These are phyloP conservation scores for Ahaetulla prasina DNA, from an alignment of 2,113 vertebrate genomes.

Conservation along the genomic window DNA sequence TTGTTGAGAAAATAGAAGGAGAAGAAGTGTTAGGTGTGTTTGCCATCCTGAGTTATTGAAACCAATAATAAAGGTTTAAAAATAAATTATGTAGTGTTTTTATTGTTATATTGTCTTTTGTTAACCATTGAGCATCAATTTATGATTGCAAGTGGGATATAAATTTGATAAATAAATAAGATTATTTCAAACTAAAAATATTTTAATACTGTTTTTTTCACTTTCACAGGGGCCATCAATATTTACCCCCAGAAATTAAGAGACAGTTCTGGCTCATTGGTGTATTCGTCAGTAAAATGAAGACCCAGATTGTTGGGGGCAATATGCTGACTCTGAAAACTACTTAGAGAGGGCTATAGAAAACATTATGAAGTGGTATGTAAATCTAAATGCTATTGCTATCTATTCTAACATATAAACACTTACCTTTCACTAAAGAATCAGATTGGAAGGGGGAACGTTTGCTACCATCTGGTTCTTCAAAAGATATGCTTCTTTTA, in stretches of 20 bases:
- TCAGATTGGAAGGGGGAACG: constrained; percentile 52
- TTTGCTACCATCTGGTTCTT: constrained; percentile 58
- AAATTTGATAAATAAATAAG: neutral
- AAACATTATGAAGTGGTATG: neutral
- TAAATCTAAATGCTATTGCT: neutral
- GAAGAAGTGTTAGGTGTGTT: neutral
- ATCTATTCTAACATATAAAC: neutral
- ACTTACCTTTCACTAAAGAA: constrained; percentile 63
- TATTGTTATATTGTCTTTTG: neutral
- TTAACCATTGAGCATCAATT: neutral
- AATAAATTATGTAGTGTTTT: neutral
- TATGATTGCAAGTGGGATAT: neutral
- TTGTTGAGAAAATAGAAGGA: neutral
- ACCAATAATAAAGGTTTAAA: neutral
- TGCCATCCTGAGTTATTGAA: neutral
- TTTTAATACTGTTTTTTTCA: neutral
- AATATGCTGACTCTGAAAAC: neutral
- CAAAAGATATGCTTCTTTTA: constrained; percentile 55
- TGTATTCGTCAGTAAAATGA: neutral
- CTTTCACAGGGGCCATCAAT: neutral
- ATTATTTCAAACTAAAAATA: neutral
- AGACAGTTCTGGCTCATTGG: neutral
- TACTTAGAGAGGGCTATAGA: neutral
- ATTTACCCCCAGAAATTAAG: neutral
- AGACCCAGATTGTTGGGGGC: neutral